phyloP scores from a whole-genome alignment of 2,797 vertebrate species.

The Natrix natrix region DNA sequence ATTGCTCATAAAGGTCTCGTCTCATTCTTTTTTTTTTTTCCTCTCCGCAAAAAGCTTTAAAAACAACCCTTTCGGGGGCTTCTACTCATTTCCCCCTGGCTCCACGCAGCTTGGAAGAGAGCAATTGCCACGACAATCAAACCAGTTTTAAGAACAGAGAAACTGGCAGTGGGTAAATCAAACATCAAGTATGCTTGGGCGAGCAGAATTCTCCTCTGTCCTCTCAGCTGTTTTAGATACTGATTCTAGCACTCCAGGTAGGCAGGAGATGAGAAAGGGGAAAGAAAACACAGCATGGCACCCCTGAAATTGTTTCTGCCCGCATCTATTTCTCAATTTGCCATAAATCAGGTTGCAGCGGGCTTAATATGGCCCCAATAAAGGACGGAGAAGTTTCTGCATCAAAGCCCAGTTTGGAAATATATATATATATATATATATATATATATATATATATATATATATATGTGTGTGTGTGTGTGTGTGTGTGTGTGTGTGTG shows the following conservation, averaged over 20 bases:
- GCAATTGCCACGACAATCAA: not conserved
- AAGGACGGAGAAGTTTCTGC: not conserved
- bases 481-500: too few species aligned
- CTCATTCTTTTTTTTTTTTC: constrained; percentile 13
- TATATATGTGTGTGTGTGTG: too few species aligned
- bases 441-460: too few species aligned
- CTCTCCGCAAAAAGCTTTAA: not conserved
- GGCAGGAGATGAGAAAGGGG: accelerated
- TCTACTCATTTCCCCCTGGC: not conserved
- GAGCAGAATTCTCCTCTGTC: not conserved
- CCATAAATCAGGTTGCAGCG: not conserved
- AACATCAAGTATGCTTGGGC: not conserved
- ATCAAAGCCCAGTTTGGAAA: not conserved
- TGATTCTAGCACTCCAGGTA: constrained; percentile 14
- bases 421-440: too few species aligned
- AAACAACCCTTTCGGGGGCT: not conserved
- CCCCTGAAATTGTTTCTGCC: not conserved
- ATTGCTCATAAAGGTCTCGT: constrained; percentile 1
- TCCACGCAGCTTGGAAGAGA: too few species aligned
- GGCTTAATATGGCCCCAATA: not conserved
- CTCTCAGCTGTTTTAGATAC: not conserved
- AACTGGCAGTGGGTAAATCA: not conserved
- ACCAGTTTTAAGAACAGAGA: not conserved
- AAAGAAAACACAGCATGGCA: not conserved
- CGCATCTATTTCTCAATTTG: not conserved